Evolutionary conservation across 2,797 vertebrate genomes (phyloP), one percentile per base, ranked within the genome.

Genomic region (Chloroceryle inda): DNA sequence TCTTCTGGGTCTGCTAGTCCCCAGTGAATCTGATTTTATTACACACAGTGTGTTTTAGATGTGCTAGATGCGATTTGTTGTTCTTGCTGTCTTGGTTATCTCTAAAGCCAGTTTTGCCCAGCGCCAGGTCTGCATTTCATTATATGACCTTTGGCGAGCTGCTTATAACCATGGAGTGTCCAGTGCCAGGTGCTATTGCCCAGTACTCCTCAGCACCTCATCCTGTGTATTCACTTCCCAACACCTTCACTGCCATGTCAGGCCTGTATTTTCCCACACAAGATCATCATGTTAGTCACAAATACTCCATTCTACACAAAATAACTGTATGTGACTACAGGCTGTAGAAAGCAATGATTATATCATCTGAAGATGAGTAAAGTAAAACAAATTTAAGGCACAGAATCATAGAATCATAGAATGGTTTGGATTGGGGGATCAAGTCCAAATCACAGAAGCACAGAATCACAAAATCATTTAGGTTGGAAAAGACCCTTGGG

Each of bases 141-240:
- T 56, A 35, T 21, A 24, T 50, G 35, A 33, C 27, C n/a, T 17
- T 7, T 72, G 35, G 6, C 44, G n/a, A 89, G 45, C 12, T 62
- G n/a, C 15, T 66, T 49, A 31, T 6, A 15, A 8, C 6, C 1
- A 0, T 37, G 35, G 27, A 12, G 4, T 38, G 47, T 81, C 35
- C 53, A 66, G 26, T 23, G 21, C 17, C 14, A 55, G 26, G 9
- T 67, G 18, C 62, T 73, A 44, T 5, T 53, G 10, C 11, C 15
- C n/a, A 50, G 8, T 38, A 62, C 26, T 45, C n/a, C 21, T 78
- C 64, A 73, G 42, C 38, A 58, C 9, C 19, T 66, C 42, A 16
- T 13, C 24, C 37, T 17, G 3, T 27, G 24, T 26, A 16, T 13
- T 8, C 18, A n/a, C 7, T 49, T 88, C 17, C 20, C 14, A 33